phyloP scores from a whole-genome alignment of 2,888 invertebrate genomes.

The Sinodicranocentrus sp. region DNA sequence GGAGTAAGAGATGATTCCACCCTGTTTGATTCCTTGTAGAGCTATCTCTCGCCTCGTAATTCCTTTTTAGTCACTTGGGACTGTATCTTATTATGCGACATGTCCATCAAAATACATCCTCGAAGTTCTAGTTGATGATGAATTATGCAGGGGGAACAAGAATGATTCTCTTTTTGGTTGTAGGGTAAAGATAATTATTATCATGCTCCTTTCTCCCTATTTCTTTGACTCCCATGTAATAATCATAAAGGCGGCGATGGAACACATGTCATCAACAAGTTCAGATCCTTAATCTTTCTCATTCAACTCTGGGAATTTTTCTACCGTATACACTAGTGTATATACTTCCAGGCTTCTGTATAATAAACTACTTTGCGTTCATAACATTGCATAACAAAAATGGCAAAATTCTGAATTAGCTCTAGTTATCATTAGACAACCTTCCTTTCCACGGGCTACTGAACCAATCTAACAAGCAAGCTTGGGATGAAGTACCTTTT shows the following conservation, averaged over 20 bases:
- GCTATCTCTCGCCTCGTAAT: conserved; percentile 51
- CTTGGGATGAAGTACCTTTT: too few relatives aligned
- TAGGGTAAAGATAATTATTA: conserved; percentile 41
- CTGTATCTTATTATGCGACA: conserved; percentile 62
- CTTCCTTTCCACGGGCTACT: too few relatives aligned
- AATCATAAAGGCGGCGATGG: neutral
- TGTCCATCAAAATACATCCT: conserved; percentile 59
- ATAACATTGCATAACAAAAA: neutral
- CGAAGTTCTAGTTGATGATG: conserved; percentile 28
- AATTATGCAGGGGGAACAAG: conserved; percentile 24
- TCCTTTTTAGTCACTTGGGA: conserved; percentile 63
- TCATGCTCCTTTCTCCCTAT: conserved; percentile 20
- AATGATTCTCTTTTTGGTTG: conserved; percentile 20
- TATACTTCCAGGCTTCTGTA: conserved; percentile 10
- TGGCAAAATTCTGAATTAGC: neutral
- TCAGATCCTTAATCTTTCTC: conserved; percentile 19
- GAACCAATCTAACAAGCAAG: too few relatives aligned
- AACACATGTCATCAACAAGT: conserved; percentile 27
- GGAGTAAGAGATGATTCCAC: conserved; percentile 34
- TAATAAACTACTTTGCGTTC: too few relatives aligned
- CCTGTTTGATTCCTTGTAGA: conserved; percentile 42
- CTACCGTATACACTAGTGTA: neutral
- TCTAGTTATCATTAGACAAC: too few relatives aligned
- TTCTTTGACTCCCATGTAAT: neutral
- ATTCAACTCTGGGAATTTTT: conserved; percentile 10